Evolutionary conservation across 1,140 invertebrate genomes (phyloP), one percentile per base, ranked within the genome.

Genomic region (Frieseomelitta varia): DNA sequence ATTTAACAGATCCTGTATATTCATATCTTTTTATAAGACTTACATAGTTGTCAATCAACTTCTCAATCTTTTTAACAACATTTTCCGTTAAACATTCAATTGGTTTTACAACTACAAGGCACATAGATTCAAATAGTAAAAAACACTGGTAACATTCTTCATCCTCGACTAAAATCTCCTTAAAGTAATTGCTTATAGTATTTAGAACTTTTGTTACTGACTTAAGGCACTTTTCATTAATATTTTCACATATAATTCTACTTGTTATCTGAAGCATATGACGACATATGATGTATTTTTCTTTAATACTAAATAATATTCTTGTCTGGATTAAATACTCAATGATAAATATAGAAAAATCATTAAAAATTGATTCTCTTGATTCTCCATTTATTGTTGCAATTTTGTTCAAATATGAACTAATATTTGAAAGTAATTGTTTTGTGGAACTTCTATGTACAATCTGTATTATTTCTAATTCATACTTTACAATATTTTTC

Each of bases 101-200:
- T 73, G 81, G 90, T 73, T 81, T 85, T 58, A 88, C 71, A 75
- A 90, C 61, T 68, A 72, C 81, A 68, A 27, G 51, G 8, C 87
- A 91, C 0, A 90, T 27, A 24, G 47, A 79, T 77, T 84, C 82
- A 84, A 90, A 91, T 30, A 90, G 65, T 68, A 80, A 47, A 19
- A 92, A 91, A 72, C 88, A 87, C 47, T 82, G 47, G 6, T 83
- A 84, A 76, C 83, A 91, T 65, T 92, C 88, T 34, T 85, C 34
- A 24, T 90, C 84, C 2, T 86, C 39, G 27, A 17, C 2, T 27
- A 87, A 27, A 15, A 80, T 53, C 27, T 34, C 56, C 12, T 88
- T 71, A 72, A 87, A 92, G 81, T 58, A 47, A 65, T 17, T 73
- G 14, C 15, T 86, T 34, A 83, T 58, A 27, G 79, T 39, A 77